Evolutionary conservation across 2,888 invertebrate genomes (phyloP).

Genomic region (Apodemia hepburni): DNA sequence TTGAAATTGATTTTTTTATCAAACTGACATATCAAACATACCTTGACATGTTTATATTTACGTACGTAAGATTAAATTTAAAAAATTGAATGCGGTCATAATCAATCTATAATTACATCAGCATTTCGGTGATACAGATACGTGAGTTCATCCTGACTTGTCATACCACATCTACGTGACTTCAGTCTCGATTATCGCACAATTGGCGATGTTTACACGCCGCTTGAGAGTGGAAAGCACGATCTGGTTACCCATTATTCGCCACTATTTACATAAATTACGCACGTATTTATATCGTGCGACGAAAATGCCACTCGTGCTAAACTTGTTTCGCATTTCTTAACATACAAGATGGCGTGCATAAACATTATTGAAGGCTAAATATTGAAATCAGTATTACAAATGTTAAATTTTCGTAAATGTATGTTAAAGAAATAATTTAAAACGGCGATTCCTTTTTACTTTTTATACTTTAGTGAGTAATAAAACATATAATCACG

Average conservation of each 20-base stretch:
- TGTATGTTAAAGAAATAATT: too few relatives aligned
- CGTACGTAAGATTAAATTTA: not conserved
- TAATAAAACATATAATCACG: too few relatives aligned
- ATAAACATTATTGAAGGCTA: conserved; percentile 9
- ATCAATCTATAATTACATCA: conserved; percentile 12
- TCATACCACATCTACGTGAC: conserved; percentile 29
- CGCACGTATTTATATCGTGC: not conserved
- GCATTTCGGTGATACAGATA: conserved; percentile 19
- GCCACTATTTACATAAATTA: conserved; percentile 14
- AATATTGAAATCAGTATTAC: conserved; percentile 11
- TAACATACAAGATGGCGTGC: not conserved
- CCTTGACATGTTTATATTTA: not conserved
- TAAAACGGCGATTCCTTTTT: not conserved
- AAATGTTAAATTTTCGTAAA: not conserved
- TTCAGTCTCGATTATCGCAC: conserved; percentile 25
- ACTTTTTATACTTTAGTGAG: too few relatives aligned
- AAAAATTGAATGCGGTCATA: not conserved
- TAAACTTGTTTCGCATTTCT: conserved; percentile 4
- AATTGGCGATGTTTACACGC: conserved; percentile 29
- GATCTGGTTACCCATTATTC: conserved; percentile 16
- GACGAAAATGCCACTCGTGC: conserved; percentile 12
- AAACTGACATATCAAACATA: not conserved
- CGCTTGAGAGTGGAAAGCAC: conserved; percentile 24
- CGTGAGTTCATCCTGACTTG: conserved; percentile 17
- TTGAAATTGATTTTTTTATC: too few relatives aligned